Conservation (phyloP, 2,888 invertebrate genomes). For the Nemotelus nigrinus region DNA sequence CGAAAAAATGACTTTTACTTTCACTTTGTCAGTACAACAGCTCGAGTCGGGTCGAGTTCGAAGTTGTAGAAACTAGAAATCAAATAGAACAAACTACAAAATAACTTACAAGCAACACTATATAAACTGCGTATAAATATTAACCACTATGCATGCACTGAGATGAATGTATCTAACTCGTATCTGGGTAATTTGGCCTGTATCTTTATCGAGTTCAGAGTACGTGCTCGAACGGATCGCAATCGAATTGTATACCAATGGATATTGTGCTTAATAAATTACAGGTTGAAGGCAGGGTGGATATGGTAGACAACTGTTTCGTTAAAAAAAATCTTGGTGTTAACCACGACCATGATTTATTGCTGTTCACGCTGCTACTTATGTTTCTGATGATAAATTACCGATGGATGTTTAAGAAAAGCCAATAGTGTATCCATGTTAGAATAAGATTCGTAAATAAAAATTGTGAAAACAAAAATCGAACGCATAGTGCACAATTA, state of each 20-base stretch:
- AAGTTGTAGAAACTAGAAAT: not conserved
- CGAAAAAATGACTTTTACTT: slow-evolving; percentile 37
- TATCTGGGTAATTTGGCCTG: too few species aligned
- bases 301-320: slow-evolving; percentile 21
- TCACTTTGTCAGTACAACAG: slow-evolving; percentile 10
- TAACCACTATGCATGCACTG: too few species aligned
- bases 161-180: too few species aligned
- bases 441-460: too few species aligned
- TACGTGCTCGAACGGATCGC: too few species aligned
- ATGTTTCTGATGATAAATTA: slow-evolving; percentile 50
- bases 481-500: too few species aligned
- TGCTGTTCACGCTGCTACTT: slow-evolving; percentile 47
- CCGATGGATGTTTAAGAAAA: not conserved
- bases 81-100: slow-evolving; percentile 11
- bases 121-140: too few species aligned
- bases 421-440: too few species aligned
- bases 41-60: not conserved
- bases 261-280: slow-evolving; percentile 32
- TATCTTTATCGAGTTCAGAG: too few species aligned
- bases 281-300: not conserved
- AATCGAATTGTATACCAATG: not conserved
- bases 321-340: slow-evolving; percentile 36
- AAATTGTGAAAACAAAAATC: too few species aligned
- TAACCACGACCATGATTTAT: slow-evolving; percentile 48
- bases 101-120: not conserved